Evolutionary conservation across 37 sponge, comb jelly and placozoan species (phyloP).

Genomic region (Halichondria panicea): DNA sequence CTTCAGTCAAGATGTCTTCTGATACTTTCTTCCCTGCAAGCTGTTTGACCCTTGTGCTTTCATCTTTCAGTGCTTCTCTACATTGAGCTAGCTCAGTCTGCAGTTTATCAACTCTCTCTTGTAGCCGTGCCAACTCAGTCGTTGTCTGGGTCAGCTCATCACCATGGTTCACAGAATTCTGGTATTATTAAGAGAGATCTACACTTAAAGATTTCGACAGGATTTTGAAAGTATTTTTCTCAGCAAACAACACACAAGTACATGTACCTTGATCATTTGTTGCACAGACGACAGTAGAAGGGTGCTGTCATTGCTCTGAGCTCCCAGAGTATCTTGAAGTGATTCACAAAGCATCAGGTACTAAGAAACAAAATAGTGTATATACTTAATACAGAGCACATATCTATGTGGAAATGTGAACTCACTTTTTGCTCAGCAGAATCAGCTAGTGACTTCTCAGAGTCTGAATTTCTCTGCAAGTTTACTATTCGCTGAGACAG

Average conservation of each 20-base stretch:
- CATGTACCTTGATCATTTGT: not conserved
- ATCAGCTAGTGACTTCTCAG: not conserved
- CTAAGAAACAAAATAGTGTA: not conserved
- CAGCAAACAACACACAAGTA: too few species aligned
- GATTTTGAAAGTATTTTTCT: too few species aligned
- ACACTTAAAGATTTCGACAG: not conserved
- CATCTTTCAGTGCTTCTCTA: constrained; percentile 7
- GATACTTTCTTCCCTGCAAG: constrained; percentile 26
- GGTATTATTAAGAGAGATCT: not conserved
- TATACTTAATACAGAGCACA: too few species aligned
- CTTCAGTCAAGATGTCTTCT: constrained; percentile 15
- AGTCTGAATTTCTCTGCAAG: not conserved
- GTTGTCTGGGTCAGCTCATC: not conserved
- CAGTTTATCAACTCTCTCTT: not conserved
- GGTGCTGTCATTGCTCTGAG: not conserved
- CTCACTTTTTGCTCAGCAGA: constrained; percentile 20
- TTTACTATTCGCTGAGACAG: not conserved
- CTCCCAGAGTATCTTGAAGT: not conserved
- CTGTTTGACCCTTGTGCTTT: constrained; percentile 19
- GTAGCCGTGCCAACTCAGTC: not conserved
- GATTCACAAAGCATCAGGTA: constrained; percentile 4
- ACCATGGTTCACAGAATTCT: not conserved
- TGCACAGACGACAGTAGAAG: not conserved
- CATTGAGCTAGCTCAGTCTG: constrained; percentile 1
- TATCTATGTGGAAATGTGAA: not conserved